Evolutionary conservation across 2,797 vertebrate species (phyloP).

Genomic region (Pygocentrus nattereri): DNA sequence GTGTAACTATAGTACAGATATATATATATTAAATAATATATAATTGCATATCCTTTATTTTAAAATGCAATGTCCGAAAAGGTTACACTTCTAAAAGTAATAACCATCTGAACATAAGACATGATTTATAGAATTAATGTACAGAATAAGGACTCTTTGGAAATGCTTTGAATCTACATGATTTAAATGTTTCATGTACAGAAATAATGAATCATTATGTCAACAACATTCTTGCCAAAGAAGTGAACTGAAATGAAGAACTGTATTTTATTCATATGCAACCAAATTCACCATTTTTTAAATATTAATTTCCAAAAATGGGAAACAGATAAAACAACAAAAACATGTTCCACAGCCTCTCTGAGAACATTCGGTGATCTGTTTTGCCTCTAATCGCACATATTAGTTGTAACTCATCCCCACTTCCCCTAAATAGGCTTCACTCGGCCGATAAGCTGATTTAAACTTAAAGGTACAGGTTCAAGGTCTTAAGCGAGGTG

Average conservation of each 20-base stretch:
- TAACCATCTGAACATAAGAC: neutral
- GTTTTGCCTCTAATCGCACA: neutral
- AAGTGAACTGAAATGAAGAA: neutral
- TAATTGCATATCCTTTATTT: neutral
- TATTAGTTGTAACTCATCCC: neutral
- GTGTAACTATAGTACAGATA: neutral
- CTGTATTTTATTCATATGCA: neutral
- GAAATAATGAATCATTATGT: neutral
- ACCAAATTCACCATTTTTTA: too few relatives aligned
- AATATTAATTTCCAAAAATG: neutral
- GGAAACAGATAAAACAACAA: too few relatives aligned
- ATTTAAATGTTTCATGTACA: neutral
- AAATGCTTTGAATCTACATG: neutral
- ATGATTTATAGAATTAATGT: neutral
- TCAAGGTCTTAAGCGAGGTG: conserved; percentile 24
- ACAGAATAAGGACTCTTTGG: neutral
- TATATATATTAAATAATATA: neutral
- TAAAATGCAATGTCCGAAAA: neutral
- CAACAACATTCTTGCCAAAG: neutral
- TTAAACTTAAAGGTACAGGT: conserved; percentile 39
- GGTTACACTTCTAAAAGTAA: neutral
- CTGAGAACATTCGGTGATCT: neutral
- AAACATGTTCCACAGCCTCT: neutral
- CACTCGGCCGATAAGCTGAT: conserved; percentile 5
- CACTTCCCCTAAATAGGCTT: conserved; percentile 9